A percentile compares a stretch with the other conserved stretches of the same genome.
Evolutionary conservation across 2,113 vertebrate species (phyloP).

Genomic region (Oxyruncus cristatus): DNA sequence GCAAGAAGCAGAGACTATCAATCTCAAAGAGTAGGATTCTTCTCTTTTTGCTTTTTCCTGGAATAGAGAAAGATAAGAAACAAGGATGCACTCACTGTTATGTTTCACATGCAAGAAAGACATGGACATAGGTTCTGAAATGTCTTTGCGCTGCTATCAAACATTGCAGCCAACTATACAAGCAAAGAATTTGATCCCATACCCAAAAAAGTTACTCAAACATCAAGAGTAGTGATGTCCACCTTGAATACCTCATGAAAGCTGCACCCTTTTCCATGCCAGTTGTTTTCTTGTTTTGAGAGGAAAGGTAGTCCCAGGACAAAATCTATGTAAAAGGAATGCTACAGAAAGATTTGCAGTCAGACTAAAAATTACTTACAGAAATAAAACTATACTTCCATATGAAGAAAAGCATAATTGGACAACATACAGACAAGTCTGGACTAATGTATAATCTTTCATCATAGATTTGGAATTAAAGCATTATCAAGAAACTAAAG

Average conservation of each 20-base stretch:
- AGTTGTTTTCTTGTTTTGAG: neutral
- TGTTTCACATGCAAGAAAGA: neutral
- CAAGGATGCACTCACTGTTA: neutral
- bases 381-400: neutral
- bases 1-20: neutral
- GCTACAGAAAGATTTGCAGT: neutral
- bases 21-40: neutral
- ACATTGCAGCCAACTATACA: neutral
- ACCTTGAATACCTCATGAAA: neutral
- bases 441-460: neutral
- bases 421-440: constrained; percentile 7
- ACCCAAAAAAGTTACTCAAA: neutral
- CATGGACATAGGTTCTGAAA: neutral
- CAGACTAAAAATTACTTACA: neutral
- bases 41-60: neutral
- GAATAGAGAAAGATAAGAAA: neutral
- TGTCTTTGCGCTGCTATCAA: neutral
- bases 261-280: neutral
- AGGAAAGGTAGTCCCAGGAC: neutral
- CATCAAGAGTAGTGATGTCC: neutral
- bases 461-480: constrained; percentile 12
- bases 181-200: neutral
- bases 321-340: neutral
- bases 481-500: constrained; percentile 15
- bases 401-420: neutral